Evolutionary conservation across 2,797 vertebrate species (phyloP), one percentile per base, ranked within the genome.

Genomic region (Dipus sagitta): DNA sequence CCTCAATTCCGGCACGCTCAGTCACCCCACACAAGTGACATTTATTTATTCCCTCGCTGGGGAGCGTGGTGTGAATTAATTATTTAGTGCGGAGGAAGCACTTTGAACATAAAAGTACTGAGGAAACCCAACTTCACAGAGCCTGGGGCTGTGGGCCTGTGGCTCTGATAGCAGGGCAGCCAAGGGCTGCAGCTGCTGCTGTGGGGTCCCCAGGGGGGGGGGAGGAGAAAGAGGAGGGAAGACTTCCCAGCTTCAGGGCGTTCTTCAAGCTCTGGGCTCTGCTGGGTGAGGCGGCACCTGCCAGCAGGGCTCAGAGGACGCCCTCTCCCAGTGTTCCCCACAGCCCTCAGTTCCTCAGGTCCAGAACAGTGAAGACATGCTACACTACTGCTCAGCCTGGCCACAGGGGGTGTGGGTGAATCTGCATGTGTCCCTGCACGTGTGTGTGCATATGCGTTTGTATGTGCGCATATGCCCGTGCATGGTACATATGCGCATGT

Each of bases 51-150:
- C 95, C 91, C 90, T 96, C 26, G 13, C 93, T 60, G 15, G 0
- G 83, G 79, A 95, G 79, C 68, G 12, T 85, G 92, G 94, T 1
- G 15, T 91, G 95, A 97, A 97, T 97, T 96, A 93, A 97, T 97
- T 96, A 97, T 94, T 96, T 62, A 93, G 95, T 47, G 1, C 75
- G 32, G 1, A 92, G 79, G 92, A 94, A 86, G 88, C 90, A 65
- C 94, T 96, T 80, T 90, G 95, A 95, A 95, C 71, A 67, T 24
- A 72, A 47, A 70, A 89, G 47, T 10, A 91, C 89, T 24, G 74
- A 95, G 54, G 70, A 85, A 54, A 47, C 47, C 11, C 47, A 70
- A 60, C 94, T n/a, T 52, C 94, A 80, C 88, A 42, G 26, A 68
- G 26, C 26, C 21, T 28, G 28, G 28, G 65, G 65, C 65, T 14